Base-by-base conservation (phyloP, 1,140 invertebrate genomes). In the Halotydeus destructor region DNA sequence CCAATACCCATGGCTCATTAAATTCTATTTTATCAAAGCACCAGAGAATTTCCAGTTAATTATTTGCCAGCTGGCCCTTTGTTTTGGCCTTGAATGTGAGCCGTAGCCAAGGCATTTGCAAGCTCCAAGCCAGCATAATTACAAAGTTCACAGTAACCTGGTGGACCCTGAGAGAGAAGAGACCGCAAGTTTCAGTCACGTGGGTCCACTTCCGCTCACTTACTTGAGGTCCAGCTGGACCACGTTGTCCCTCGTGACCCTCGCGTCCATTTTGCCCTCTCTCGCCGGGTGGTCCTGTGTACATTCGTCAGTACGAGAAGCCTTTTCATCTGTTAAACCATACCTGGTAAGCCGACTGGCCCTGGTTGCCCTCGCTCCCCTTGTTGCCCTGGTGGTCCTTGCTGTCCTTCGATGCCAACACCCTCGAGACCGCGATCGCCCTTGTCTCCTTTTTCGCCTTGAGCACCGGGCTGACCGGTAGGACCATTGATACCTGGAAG, bases 351-450 rank as follows among this genome's bases (percentile, higher is more conserved):
- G 6, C 74, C 74, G 24, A 68, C 62, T 38, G 68, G 67, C 24
- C 75, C 75, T 41, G 65, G 60, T 31, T 8, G 30, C n/a, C 49
- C 49, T 47, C 45, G 66, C 39, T 60, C 42, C 37, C 76, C 75
- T 52, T 64, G 59, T 1, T 67, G 62, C 28, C 76, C 76, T 35
- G 67, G 59, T 1, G 69, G 66, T n/a, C 76, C 76, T 58, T 74
- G 59, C 1, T 69, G 66, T n/a, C 76, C 76, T 58, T 74, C 74
- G 3, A 69, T 47, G 1, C 74, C 74, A 27, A 73, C 50, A 2
- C 74, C 75, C 55, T 76, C 68, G 0, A 59, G 56, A 1, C 76
- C 76, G 54, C 69, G 55, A 5, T 78, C 75, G 1, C 76, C 76
- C 52, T 74, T 76, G 39, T 76, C 74, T 1, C 76, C 76, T 48